Percentiles rank a stretch among this genome's conserved stretches.
phyloP scores from a whole-genome alignment of 2,888 invertebrate genomes.

The Miltochrista miniata region DNA sequence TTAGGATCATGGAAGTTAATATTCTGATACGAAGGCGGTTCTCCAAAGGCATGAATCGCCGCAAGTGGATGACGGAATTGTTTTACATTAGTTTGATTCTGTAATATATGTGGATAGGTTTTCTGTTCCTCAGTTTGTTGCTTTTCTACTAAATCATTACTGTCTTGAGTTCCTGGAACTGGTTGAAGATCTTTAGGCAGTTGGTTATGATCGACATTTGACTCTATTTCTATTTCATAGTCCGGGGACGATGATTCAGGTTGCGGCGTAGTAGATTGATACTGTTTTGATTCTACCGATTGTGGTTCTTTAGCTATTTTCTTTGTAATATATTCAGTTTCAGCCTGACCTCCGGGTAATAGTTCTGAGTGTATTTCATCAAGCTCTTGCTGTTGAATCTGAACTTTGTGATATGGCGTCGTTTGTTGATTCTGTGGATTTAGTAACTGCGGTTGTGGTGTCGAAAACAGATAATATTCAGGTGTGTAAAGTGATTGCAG shows the following conservation, averaged over 20 bases:
- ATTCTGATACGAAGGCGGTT: slow-evolving; percentile 3
- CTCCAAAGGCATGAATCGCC: slow-evolving; percentile 6
- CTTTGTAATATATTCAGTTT: background rate
- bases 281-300: background rate
- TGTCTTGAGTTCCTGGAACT: background rate
- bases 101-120: background rate
- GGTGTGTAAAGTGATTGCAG: slow-evolving; percentile 2
- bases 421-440: background rate
- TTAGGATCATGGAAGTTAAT: background rate
- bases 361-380: slow-evolving; percentile 7
- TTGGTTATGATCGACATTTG: slow-evolving; percentile 9
- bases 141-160: background rate
- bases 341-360: background rate
- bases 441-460: slow-evolving; percentile 1
- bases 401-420: background rate
- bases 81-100: background rate
- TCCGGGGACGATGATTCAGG: slow-evolving; percentile 3
- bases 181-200: slow-evolving; percentile 14
- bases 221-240: slow-evolving; percentile 15
- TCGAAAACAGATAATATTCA: slow-evolving; percentile 4
- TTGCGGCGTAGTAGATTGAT: slow-evolving; percentile 5
- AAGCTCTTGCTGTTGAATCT: slow-evolving; percentile 6
- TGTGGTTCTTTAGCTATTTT: background rate
- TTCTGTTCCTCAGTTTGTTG: slow-evolving; percentile 5
- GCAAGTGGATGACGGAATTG: background rate